Evolutionary conservation across 2,113 vertebrate genomes (phyloP).

Genomic region (Cisticola juncidis): DNA sequence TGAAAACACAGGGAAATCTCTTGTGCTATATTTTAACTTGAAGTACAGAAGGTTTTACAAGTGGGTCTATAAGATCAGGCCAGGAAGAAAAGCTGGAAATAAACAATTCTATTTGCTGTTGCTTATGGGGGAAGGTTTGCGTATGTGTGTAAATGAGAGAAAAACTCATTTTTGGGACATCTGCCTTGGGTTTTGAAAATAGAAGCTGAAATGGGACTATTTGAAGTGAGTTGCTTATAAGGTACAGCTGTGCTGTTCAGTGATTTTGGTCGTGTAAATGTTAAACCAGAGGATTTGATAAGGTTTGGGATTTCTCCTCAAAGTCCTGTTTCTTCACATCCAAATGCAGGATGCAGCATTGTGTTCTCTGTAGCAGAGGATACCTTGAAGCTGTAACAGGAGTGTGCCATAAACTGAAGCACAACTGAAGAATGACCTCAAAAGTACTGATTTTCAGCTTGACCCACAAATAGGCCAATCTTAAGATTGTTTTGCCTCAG

Average conservation of each 20-base stretch:
- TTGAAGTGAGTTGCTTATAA: neutral
- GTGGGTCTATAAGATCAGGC: neutral
- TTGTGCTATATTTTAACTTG: neutral
- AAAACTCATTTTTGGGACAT: neutral
- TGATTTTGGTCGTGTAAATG: neutral
- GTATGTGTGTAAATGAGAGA: neutral
- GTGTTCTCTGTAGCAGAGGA: neutral
- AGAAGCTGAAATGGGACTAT: neutral
- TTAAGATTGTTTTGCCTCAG: neutral
- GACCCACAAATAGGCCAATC: neutral
- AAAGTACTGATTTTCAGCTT: neutral
- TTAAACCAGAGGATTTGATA: neutral
- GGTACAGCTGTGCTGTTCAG: neutral
- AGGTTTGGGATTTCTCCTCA: accelerated
- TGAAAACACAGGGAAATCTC: neutral
- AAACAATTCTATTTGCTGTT: neutral
- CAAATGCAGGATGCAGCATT: neutral
- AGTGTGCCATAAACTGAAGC: neutral
- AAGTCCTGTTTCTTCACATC: neutral
- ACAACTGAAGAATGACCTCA: neutral
- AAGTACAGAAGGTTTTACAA: neutral
- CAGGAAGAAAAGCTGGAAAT: neutral
- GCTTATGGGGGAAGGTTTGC: neutral
- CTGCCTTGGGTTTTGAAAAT: neutral
- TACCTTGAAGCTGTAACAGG: neutral